Percentiles rank a stretch among this genome's conserved stretches.
Evolutionary conservation across 37 sponge, comb jelly and placozoan genomes (phyloP).

Genomic region (Trichoplax adhaerens): DNA sequence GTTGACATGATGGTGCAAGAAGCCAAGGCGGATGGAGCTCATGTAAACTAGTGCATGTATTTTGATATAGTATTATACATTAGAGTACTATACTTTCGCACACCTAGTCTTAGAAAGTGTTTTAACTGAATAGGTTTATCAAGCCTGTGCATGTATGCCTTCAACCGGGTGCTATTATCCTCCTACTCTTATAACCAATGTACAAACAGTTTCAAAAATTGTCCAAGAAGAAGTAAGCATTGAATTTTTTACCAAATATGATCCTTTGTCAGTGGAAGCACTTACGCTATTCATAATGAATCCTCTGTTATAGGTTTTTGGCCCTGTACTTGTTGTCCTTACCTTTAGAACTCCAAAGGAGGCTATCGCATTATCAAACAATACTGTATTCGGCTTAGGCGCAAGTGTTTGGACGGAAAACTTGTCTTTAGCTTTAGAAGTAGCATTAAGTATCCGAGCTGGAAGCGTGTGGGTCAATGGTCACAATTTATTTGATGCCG

Average conservation of each 20-base stretch:
- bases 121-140: conserved; percentile 29
- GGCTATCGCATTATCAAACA: conserved; percentile 85
- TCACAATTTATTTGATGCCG: conserved; percentile 90
- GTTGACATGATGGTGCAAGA: conserved; percentile 66
- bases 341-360: conserved; percentile 91
- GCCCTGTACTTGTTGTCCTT: conserved; percentile 77
- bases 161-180: conserved; percentile 60
- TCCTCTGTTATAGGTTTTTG: conserved; percentile 48
- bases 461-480: conserved; percentile 82
- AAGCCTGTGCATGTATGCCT: conserved; percentile 80
- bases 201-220: conserved; percentile 74
- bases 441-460: conserved; percentile 44
- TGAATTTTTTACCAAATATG: too few species aligned
- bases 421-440: conserved; percentile 55
- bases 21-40: conserved; percentile 73
- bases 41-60: conserved; percentile 15
- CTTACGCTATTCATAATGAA: not conserved
- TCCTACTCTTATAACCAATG: conserved; percentile 86
- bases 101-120: not conserved
- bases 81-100: not conserved
- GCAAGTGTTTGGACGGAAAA: conserved; percentile 51
- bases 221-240: conserved; percentile 75
- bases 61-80: not conserved
- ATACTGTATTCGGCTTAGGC: conserved; percentile 63
- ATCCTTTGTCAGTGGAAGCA: too few species aligned